These are phyloP conservation scores for Mechanitis mazaeus DNA, from an alignment of 2,888 invertebrate genomes.

Conservation along the genomic window DNA sequence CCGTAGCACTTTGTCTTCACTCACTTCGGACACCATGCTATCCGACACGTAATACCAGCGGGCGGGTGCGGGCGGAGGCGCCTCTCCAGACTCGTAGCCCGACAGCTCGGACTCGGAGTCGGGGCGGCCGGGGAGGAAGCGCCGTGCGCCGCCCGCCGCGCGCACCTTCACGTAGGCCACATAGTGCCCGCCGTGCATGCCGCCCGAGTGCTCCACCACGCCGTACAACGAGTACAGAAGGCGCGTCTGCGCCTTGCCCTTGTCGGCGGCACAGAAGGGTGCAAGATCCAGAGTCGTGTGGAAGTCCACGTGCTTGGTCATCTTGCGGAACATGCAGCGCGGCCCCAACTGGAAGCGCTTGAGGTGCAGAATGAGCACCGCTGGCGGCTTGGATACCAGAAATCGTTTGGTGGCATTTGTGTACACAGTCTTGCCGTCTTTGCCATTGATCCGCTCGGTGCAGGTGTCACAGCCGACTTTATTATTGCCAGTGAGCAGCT, in stretches of 20 bases:
- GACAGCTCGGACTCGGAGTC: constrained; percentile 77
- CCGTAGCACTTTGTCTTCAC: constrained; percentile 86
- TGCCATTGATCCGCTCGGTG: constrained; percentile 82
- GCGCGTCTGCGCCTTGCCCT: constrained; percentile 78
- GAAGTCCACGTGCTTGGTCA: constrained; percentile 91
- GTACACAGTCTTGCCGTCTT: constrained; percentile 83
- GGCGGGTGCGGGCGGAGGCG: constrained; percentile 74
- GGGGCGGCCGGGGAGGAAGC: constrained; percentile 78
- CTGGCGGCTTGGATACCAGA: constrained; percentile 92
- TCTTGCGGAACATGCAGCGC: constrained; percentile 85
- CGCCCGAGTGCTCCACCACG: constrained; percentile 95
- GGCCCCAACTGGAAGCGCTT: constrained; percentile 94
- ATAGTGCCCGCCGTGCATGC: constrained; percentile 90
- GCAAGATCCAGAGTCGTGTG: constrained; percentile 90
- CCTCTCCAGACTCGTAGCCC: constrained; percentile 73
- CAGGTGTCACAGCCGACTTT: constrained; percentile 95
- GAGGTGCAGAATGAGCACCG: constrained; percentile 94
- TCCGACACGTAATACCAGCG: constrained; percentile 97
- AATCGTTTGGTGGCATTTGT: constrained; percentile 90
- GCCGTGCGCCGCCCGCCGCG: constrained; percentile 78
- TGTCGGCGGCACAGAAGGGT: constrained; percentile 89
- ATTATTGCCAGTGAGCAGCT: constrained; percentile 93
- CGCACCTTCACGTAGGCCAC: constrained; percentile 96
- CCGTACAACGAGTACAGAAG: constrained; percentile 94
- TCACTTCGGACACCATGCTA: constrained; percentile 87